A percentile compares a stretch with the other conserved stretches of the same genome.
These are phyloP conservation scores for Rhipidura dahli DNA, from an alignment of 2,113 vertebrate species.

Conservation along the genomic window DNA sequence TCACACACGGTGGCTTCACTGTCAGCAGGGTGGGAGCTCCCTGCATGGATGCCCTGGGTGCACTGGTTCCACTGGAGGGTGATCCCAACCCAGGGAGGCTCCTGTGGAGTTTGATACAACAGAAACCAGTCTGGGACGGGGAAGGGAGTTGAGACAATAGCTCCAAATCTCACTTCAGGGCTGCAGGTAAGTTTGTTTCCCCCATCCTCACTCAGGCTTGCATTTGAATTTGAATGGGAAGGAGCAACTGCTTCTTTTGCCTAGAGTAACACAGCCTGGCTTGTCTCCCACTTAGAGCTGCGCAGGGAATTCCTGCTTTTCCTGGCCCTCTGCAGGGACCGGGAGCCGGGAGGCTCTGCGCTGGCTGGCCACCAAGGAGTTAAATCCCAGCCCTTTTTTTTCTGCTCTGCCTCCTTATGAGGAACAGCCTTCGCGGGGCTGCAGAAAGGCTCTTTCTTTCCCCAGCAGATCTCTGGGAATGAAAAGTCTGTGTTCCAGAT, in stretches of 20 bases:
- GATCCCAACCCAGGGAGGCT: background rate
- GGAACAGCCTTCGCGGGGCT: conserved; percentile 53
- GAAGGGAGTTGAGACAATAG: background rate
- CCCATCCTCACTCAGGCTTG: background rate
- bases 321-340: background rate
- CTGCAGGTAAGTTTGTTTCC: background rate
- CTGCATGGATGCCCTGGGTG: background rate
- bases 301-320: background rate
- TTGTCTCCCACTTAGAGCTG: background rate
- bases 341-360: background rate
- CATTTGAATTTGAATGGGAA: background rate
- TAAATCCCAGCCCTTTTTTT: conserved; percentile 23
- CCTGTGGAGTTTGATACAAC: background rate
- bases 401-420: conserved; percentile 44
- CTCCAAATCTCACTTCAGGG: background rate
- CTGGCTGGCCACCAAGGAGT: conserved; percentile 2
- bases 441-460: conserved; percentile 51
- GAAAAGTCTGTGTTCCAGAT: conserved; percentile 73
- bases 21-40: background rate
- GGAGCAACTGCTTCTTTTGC: background rate
- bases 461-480: conserved; percentile 65
- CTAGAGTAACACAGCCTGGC: background rate
- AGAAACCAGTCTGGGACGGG: background rate
- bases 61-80: background rate
- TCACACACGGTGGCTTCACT: accelerated